A percentile compares a stretch with the other conserved stretches of the same genome.
phyloP scores from a whole-genome alignment of 2,888 invertebrate genomes.

The Spilosoma lubricipeda region DNA sequence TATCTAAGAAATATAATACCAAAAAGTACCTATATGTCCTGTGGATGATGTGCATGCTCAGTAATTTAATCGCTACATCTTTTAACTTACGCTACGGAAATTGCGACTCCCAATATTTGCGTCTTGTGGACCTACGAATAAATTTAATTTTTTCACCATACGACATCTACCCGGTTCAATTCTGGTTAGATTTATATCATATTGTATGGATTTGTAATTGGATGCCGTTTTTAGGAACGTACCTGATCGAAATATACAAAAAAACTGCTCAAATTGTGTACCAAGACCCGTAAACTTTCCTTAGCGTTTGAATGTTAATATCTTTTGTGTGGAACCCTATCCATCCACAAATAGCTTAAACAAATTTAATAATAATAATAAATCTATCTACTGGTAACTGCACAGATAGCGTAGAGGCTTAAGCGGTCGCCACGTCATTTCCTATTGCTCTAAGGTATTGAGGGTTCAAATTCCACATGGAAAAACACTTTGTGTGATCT shows the following conservation, averaged over 20 bases:
- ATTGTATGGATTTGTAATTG: conserved; percentile 53
- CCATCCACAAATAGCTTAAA: no score
- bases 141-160: conserved; percentile 66
- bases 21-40: not conserved
- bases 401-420: no score
- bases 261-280: not conserved
- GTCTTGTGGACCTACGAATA: conserved; percentile 49
- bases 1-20: no score
- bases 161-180: conserved; percentile 62
- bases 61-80: conserved; percentile 26
- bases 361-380: no score
- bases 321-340: not conserved
- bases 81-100: conserved; percentile 6
- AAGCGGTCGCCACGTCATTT: no score
- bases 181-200: conserved; percentile 62
- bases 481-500: no score
- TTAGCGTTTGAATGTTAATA: not conserved
- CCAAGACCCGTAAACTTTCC: not conserved
- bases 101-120: conserved; percentile 40
- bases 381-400: no score
- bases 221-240: conserved; percentile 28
- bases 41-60: no score
- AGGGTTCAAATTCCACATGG: no score
- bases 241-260: conserved; percentile 18
- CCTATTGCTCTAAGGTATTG: no score